Base-by-base conservation (phyloP, 2,797 vertebrate species). In the Tadarida brasiliensis region DNA sequence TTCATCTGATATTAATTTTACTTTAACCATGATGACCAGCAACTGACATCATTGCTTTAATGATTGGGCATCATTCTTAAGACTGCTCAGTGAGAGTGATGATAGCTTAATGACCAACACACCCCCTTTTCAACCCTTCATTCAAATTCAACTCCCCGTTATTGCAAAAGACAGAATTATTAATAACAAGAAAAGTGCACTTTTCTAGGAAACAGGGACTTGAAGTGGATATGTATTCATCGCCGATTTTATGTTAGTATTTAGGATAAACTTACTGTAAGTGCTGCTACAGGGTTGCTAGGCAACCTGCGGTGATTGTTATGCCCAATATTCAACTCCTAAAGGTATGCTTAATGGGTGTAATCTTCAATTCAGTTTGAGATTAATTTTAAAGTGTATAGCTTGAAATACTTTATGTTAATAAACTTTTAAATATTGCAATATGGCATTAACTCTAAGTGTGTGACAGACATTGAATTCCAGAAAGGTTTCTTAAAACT, bases 251-350 rank as follows among this genome's bases (percentile, higher is more conserved):
- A 54, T 39, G 19, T 92, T 88, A 73, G 44, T 96, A 73, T 97
- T 98, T 97, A 96, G 96, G 82, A 77, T 94, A 94, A 97, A 96
- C 68, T 91, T 95, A 82, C 90, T 35, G 0, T 90, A 96, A 98
- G 63, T 2, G 39, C 93, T 94, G 96, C 67, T 96, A 68, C 92
- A 74, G 57, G 94, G 98, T 99, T 98, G 98, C 98, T 98, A 98
- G 96, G 98, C 92, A 98, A 98, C 98, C 90, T 51, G 89, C 86
- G 71, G 92, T 97, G 97, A 94, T 96, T 94, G 94, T 96, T 97
- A 17, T 93, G 94, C 82, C 96, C 47, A 93, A 16, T 94, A 94
- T 85, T 97, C 89, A 85, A 63, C 77, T 97, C 93, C 97, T 98
- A 96, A 97, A 98, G 94, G 92, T 94, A 81, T 35, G 30, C 97